Base-by-base conservation (phyloP, 1,140 invertebrate genomes). In the Euglossa dilemma region DNA sequence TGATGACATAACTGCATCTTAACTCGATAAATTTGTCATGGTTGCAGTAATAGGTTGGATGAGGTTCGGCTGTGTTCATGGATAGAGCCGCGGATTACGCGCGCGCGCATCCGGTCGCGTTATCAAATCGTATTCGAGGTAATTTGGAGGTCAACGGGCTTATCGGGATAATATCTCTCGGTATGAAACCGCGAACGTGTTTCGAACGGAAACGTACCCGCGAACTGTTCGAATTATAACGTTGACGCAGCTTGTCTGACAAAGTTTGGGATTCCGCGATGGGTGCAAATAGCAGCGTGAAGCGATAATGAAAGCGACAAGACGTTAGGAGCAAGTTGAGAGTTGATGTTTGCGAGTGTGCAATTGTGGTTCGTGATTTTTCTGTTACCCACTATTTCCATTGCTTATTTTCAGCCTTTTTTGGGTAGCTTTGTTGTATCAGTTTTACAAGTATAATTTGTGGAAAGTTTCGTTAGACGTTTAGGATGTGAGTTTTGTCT, bases 21-120 rank as follows among this genome's bases (percentile, higher is more conserved):
- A 87, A 87, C 86, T 87, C 86, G 86, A 80, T 87, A 87, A 87
- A 84, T 87, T 87, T 67, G 76, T 84, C 75, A 77, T 54, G 85
- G 86, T 81, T 87, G 64, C 77, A n/a, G 77, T 87, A 87, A 87
- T 76, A 87, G 85, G 86, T 87, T 84, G 85, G 80, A 80, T 66
- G 72, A 72, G 76, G 61, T 86, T 80, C 81, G 25, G 56, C 79
- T 45, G 36, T 28, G 25, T 59, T 66, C 25, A 20, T 56, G 61
- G 52, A 12, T 16, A 20, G 1, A 47, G 43, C 36, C n/a, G 36
- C 25, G 67, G 66, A 77, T 78, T 70, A 45, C 47, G 54, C 69
- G 45, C 80, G 54, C 45, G 84, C 74, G 67, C 63, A 70, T 54
- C 50, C 20, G n/a, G 54, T 69, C 16, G 56, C 52, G 78, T 87